Conservation (phyloP, 2,888 invertebrate species). For the Drosophila prostipennis region DNA sequence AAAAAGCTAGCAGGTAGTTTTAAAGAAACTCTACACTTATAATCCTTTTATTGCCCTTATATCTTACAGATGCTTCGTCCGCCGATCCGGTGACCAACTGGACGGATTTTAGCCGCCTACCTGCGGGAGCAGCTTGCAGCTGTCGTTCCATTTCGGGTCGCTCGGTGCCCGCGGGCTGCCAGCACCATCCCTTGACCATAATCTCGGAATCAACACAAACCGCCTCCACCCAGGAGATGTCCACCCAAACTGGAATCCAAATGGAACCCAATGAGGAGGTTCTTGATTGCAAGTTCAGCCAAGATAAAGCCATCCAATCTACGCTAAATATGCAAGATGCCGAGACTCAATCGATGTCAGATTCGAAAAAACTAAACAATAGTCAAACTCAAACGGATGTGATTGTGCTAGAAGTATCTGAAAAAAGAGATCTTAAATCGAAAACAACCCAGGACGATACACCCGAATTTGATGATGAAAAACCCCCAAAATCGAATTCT, state of each 20-base stretch:
- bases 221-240: not conserved
- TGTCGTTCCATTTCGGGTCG: conserved; percentile 17
- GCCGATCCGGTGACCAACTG: not conserved
- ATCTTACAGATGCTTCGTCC: conserved; percentile 50
- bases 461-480: not conserved
- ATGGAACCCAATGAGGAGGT: not conserved
- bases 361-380: too few species aligned
- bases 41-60: conserved; percentile 26
- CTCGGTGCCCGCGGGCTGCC: not conserved
- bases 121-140: conserved; percentile 43
- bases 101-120: conserved; percentile 29
- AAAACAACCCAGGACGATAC: not conserved
- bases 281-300: not conserved
- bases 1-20: conserved; percentile 41
- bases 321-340: not conserved
- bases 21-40: not conserved
- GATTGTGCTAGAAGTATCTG: not conserved
- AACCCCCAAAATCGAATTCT: not conserved
- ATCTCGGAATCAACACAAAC: not conserved
- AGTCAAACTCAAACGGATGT: not conserved
- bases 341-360: conserved; percentile 3
- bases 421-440: not conserved
- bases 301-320: not conserved
- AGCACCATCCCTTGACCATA: not conserved
- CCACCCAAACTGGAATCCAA: not conserved